Percentiles rank a stretch among this genome's conserved stretches.
These are phyloP conservation scores for Ptychoptera contaminata DNA, from an alignment of 2,888 invertebrate species.

Conservation along the genomic window DNA sequence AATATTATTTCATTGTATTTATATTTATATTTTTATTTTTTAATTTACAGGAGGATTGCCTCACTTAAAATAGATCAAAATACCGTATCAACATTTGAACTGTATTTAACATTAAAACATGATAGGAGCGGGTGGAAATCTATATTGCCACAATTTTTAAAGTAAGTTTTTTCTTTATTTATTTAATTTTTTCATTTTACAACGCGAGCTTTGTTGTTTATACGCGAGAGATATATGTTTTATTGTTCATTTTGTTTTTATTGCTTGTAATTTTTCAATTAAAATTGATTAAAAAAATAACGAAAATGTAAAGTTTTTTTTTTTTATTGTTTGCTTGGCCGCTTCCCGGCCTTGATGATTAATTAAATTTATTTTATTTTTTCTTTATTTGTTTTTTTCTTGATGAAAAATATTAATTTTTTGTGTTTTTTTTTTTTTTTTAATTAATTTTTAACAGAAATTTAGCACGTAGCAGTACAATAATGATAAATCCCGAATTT, in stretches of 20 bases:
- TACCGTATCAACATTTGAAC: conserved; percentile 80
- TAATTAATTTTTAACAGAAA: conserved; percentile 41
- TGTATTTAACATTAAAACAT: conserved; percentile 75
- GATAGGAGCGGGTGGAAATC: conserved; percentile 77
- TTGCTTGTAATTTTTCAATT: conserved; percentile 4
- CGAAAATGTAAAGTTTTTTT: no score
- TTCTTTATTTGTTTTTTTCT: no score
- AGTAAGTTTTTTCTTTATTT: conserved; percentile 43
- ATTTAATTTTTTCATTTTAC: background rate
- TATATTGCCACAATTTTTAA: conserved; percentile 75
- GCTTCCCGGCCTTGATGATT: no score
- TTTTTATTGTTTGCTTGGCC: no score
- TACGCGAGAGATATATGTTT: background rate
- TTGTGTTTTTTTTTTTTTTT: conserved; percentile 11
- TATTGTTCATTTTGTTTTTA: background rate
- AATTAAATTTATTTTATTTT: no score
- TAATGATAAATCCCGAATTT: conserved; percentile 79
- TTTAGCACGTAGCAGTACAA: conserved; percentile 68
- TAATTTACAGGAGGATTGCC: conserved; percentile 44
- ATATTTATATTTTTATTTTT: conserved; percentile 6
- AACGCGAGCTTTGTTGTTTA: background rate
- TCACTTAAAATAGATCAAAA: conserved; percentile 73
- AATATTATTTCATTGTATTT: no score
- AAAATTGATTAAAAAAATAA: no score
- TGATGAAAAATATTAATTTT: background rate